Evolutionary conservation across 2,888 invertebrate species (phyloP).

Genomic region (Cenopis cana): DNA sequence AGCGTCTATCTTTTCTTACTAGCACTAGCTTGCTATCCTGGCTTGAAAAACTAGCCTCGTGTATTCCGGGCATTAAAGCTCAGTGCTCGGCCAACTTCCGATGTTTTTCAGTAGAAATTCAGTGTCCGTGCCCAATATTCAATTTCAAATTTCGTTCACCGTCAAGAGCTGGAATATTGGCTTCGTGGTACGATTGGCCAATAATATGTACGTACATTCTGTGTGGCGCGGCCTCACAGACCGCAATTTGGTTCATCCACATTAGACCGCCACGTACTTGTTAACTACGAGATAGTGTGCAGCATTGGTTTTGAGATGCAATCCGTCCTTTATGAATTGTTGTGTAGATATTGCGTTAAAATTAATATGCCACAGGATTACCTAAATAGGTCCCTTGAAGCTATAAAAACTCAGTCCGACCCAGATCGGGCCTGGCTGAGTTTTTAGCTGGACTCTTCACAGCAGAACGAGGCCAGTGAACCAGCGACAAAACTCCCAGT

Average conservation of each 20-base stretch:
- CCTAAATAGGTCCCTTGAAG: no score
- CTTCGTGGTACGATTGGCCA: conserved; percentile 19
- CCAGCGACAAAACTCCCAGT: no score
- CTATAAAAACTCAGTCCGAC: no score
- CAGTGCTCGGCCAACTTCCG: neutral
- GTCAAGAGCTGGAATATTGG: conserved; percentile 21
- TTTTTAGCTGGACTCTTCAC: no score
- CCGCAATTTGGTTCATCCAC: conserved; percentile 20
- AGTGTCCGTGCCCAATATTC: neutral
- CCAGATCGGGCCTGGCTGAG: no score
- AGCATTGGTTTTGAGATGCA: neutral
- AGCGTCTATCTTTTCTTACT: no score
- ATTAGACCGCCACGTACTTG: conserved; percentile 12
- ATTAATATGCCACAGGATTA: no score
- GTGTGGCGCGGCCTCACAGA: conserved; percentile 9
- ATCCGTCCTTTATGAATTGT: neutral
- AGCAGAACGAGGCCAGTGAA: no score
- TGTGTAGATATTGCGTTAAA: neutral
- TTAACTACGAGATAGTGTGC: neutral
- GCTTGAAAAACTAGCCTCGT: no score
- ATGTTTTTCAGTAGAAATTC: neutral
- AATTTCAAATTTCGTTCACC: conserved; percentile 12
- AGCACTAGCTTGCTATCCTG: no score
- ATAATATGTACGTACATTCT: conserved; percentile 21
- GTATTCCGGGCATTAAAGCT: no score